Percentiles rank a stretch among this genome's conserved stretches.
Conservation (phyloP, 1,140 invertebrate genomes). For the Lordiphosa clarofinis region DNA sequence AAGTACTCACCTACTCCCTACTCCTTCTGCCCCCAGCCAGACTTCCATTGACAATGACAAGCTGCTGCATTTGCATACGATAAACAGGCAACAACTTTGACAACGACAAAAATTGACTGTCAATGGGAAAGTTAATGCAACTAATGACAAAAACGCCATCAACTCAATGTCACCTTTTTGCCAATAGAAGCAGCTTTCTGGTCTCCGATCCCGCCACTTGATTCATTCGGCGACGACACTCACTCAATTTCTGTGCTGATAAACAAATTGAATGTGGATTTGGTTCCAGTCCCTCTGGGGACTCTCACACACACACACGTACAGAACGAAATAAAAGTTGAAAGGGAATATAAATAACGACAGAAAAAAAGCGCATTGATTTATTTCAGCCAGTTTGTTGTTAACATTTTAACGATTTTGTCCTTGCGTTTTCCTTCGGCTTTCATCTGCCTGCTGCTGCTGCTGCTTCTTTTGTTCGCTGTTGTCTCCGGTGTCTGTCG, state of each 20-base stretch:
- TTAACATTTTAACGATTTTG: constrained; percentile 78
- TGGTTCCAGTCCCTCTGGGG: constrained; percentile 26
- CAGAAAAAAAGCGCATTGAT: constrained; percentile 62
- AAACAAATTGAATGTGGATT: constrained; percentile 75
- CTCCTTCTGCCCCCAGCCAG: constrained; percentile 1
- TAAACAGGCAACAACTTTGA: constrained; percentile 31
- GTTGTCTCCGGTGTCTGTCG: constrained; percentile 62
- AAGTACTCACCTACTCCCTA: not conserved
- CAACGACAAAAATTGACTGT: constrained; percentile 60
- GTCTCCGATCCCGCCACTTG: constrained; percentile 40
- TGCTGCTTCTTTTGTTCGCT: constrained; percentile 11
- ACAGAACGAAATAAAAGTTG: constrained; percentile 58
- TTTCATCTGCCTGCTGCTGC: not conserved
- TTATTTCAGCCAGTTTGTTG: constrained; percentile 74
- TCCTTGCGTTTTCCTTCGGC: constrained; percentile 53
- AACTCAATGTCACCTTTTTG: constrained; percentile 2
- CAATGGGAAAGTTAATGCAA: constrained; percentile 70
- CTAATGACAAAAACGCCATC: constrained; percentile 56
- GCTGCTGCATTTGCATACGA: constrained; percentile 53
- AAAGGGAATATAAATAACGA: constrained; percentile 74
- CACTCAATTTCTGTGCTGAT: constrained; percentile 72
- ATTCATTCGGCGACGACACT: constrained; percentile 68
- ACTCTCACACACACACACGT: constrained; percentile 8
- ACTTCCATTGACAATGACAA: constrained; percentile 41
- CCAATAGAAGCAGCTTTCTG: not conserved